Evolutionary conservation across 2,888 invertebrate genomes (phyloP).

Genomic region (Onchidella celtica): DNA sequence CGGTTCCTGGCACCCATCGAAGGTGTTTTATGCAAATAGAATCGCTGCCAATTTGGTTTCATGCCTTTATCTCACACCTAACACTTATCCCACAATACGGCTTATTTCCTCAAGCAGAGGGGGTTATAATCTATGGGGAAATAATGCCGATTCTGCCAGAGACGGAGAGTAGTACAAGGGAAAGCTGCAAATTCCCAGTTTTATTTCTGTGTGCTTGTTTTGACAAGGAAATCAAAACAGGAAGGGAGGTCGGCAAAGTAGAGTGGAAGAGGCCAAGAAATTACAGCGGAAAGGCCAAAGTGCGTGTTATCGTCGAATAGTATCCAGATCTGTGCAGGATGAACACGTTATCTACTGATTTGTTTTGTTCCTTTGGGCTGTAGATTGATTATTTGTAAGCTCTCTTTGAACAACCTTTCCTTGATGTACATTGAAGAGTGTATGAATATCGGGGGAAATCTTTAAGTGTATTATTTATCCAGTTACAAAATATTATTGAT

Average conservation of each 20-base stretch:
- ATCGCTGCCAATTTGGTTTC: background rate
- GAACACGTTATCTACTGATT: too few species aligned
- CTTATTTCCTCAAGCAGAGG: background rate
- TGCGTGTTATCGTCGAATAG: background rate
- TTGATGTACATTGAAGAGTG: too few species aligned
- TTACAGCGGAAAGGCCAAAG: background rate
- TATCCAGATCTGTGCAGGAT: too few species aligned
- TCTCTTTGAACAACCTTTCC: too few species aligned
- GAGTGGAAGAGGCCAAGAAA: background rate
- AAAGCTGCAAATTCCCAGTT: background rate
- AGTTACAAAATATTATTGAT: too few species aligned
- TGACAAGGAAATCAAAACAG: background rate
- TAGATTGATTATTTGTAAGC: too few species aligned
- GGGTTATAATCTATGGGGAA: background rate
- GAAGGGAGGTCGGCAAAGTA: background rate
- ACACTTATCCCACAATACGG: background rate
- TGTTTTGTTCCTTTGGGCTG: too few species aligned
- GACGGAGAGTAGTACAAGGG: background rate
- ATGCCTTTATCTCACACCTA: background rate
- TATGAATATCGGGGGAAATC: too few species aligned
- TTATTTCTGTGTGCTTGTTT: background rate
- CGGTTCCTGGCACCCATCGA: background rate
- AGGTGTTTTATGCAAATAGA: background rate
- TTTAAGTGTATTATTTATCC: too few species aligned
- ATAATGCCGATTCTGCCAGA: background rate